Evolutionary conservation across 2,797 vertebrate genomes (phyloP), one percentile per base, ranked within the genome.

Genomic region (Brachyrhaphis roseni): DNA sequence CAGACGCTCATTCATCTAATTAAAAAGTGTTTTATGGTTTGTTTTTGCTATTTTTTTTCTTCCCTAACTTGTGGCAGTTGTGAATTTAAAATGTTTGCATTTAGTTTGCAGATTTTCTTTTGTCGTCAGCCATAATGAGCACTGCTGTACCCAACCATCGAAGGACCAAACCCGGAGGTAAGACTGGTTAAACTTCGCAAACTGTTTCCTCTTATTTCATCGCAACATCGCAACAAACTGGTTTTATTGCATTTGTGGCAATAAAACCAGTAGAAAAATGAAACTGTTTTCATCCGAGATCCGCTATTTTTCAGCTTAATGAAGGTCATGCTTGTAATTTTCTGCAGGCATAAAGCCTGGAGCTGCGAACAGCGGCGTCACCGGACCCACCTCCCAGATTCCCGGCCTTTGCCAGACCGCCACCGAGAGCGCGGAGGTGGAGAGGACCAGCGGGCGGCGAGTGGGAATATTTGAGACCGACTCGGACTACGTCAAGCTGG

Each of bases 401-500:
- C 96, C 96, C 0, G 96, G 96, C 7, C 88, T 97, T 86, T 96
- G 91, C 70, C 94, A 95, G 82, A 93, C 5, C 1, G 94, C 92
- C 0, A 80, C 84, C 0, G 80, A 94, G 23, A 86, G 0, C 5
- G 47, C 81, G 11, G 94, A 89, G 0, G 90, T 76, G 73, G 95
- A 96, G 86, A 92, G 92, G 80, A 74, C 15, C 79, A 95, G 91
- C 28, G 95, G 96, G 18, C 89, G 96, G 3, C 83, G 96, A 23
- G 96, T 96, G 3, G 96, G 95, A 13, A 95, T 97, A 76, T 95
- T 96, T 81, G 95, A 90, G 45, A 76, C 87, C 0, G 96, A 97
- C 88, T 97, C 96, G 0, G 96, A 96, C 0, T 97, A 97, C 1
- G 92, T 95, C 49, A 97, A 96, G 90, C 95, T 97, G 0, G 96